Conservation (phyloP, 1,140 invertebrate genomes). For the Grapholita molesta region DNA sequence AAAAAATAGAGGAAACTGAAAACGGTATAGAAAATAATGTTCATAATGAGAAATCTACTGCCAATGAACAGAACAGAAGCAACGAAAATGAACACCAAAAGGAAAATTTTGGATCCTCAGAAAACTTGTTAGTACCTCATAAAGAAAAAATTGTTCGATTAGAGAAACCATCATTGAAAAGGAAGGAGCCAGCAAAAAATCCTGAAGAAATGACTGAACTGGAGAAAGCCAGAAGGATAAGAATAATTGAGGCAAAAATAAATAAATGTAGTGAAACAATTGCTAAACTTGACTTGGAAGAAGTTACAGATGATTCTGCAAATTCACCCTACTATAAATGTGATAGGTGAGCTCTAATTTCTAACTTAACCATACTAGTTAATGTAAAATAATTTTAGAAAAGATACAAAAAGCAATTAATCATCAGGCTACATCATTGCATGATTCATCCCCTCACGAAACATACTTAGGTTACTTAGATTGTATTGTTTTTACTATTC, state of each 20-base stretch:
- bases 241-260: slow-evolving; percentile 37
- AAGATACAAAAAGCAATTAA: too few relatives aligned
- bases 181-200: slow-evolving; percentile 18
- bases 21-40: not conserved
- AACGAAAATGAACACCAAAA: not conserved
- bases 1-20: not conserved
- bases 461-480: too few relatives aligned
- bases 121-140: not conserved
- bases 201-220: slow-evolving; percentile 19
- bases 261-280: slow-evolving; percentile 30
- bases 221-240: slow-evolving; percentile 23
- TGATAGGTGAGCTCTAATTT: slow-evolving; percentile 39
- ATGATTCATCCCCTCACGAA: too few relatives aligned
- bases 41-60: not conserved
- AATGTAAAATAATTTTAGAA: too few relatives aligned
- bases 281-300: slow-evolving; percentile 31
- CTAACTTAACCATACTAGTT: too few relatives aligned
- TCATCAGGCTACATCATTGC: too few relatives aligned
- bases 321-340: slow-evolving; percentile 43
- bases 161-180: not conserved
- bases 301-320: slow-evolving; percentile 34
- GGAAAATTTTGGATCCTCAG: not conserved
- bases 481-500: too few relatives aligned
- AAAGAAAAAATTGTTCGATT: not conserved
- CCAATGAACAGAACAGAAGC: not conserved